A percentile compares a stretch with the other conserved stretches of the same genome.
These are phyloP conservation scores for Xyrichtys novacula DNA, from an alignment of 2,797 vertebrate species.

Conservation along the genomic window DNA sequence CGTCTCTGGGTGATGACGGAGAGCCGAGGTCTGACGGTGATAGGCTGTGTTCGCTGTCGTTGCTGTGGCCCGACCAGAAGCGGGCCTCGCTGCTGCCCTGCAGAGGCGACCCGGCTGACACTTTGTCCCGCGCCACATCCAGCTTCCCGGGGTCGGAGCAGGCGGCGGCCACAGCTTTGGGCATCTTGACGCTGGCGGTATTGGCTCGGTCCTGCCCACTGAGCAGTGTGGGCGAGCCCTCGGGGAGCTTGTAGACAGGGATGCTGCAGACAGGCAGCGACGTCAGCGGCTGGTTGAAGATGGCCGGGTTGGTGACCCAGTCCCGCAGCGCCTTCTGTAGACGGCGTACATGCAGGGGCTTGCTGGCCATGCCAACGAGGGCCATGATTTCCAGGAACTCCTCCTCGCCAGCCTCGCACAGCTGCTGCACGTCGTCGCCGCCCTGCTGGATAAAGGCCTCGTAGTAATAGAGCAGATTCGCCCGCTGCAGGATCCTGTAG, in stretches of 20 bases:
- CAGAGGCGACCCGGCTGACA: constrained; percentile 77
- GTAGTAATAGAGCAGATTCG: constrained; percentile 98
- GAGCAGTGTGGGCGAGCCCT: constrained; percentile 90
- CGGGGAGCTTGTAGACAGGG: constrained; percentile 95
- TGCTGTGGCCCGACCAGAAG: constrained; percentile 93
- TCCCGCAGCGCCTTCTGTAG: constrained; percentile 97
- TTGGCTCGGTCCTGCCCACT: constrained; percentile 86
- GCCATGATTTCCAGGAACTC: constrained; percentile 99
- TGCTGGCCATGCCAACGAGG: constrained; percentile 98
- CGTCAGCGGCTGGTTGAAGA: constrained; percentile 97
- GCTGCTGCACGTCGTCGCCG: constrained; percentile 97
- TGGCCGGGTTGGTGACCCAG: constrained; percentile 97
- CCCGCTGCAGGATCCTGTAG: constrained; percentile 96
- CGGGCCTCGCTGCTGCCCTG: constrained; percentile 83
- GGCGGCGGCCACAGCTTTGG: constrained; percentile 88
- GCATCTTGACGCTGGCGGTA: constrained; percentile 85
- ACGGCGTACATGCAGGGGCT: constrained; percentile 95
- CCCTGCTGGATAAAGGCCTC: constrained; percentile 99
- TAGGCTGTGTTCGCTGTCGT: constrained; percentile 95
- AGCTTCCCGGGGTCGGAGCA: constrained; percentile 89
- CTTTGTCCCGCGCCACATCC: constrained; percentile 79
- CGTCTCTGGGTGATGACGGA: constrained; percentile 94
- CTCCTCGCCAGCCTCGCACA: constrained; percentile 98
- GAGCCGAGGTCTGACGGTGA: constrained; percentile 95
- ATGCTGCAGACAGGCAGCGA: constrained; percentile 98